Evolutionary conservation across 1,140 invertebrate genomes (phyloP).

Genomic region (Metopolophium dirhodum): DNA sequence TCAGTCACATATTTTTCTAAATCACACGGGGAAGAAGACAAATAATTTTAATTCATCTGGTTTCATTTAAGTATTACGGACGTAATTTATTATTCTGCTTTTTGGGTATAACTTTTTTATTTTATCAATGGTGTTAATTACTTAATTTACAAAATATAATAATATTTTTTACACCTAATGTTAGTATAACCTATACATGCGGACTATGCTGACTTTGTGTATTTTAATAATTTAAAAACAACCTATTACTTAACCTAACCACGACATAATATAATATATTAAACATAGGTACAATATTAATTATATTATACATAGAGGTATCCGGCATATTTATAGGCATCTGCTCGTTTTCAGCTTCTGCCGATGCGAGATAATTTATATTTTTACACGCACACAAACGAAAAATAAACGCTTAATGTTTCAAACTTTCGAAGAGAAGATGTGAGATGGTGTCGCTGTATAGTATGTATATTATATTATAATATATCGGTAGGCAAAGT

Average conservation of each 20-base stretch:
- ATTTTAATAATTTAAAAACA: background rate
- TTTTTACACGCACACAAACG: background rate
- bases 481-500: background rate
- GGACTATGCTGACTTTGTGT: background rate
- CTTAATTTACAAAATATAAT: background rate
- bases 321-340: background rate
- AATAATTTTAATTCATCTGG: background rate
- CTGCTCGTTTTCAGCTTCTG: background rate
- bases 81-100: background rate
- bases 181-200: too few species aligned
- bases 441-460: background rate
- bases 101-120: background rate
- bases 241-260: background rate
- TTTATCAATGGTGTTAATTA: background rate
- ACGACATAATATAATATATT: background rate
- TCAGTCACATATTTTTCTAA: background rate
- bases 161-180: background rate
- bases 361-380: background rate
- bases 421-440: background rate
- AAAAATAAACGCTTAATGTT: background rate
- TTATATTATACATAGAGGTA: background rate
- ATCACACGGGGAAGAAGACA: background rate
- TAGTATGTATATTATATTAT: background rate
- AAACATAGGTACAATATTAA: background rate
- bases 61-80: background rate